Percentiles rank a stretch among this genome's conserved stretches.
These are phyloP conservation scores for Metaphire vulgaris DNA, from an alignment of 1,140 invertebrate species.

Conservation along the genomic window DNA sequence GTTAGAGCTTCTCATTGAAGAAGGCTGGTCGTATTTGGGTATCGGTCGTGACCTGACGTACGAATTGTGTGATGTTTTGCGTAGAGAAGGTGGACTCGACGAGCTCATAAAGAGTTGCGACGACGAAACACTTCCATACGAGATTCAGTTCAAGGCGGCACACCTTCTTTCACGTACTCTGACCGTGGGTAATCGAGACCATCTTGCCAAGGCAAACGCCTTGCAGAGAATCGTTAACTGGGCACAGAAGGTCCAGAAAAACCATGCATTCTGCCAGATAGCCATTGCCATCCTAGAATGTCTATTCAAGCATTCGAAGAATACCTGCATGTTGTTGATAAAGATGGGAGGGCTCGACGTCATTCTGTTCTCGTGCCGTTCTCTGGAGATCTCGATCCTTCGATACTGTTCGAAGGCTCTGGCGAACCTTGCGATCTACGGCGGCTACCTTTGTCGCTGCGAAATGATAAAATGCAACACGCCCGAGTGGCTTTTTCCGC, in stretches of 20 bases:
- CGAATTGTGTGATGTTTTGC: slow-evolving; percentile 74
- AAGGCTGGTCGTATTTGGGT: slow-evolving; percentile 86
- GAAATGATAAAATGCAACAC: slow-evolving; percentile 85
- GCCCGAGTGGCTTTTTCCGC: slow-evolving; percentile 94
- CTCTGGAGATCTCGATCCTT: slow-evolving; percentile 74
- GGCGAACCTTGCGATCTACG: slow-evolving; percentile 92
- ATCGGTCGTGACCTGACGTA: slow-evolving; percentile 69
- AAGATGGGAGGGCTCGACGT: slow-evolving; percentile 59
- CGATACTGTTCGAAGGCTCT: slow-evolving; percentile 90
- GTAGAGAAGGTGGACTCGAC: slow-evolving; percentile 78
- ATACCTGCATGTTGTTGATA: slow-evolving; percentile 66
- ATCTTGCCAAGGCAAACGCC: slow-evolving; percentile 74
- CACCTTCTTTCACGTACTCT: slow-evolving; percentile 75
- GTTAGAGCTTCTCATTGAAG: slow-evolving; percentile 40
- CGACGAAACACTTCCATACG: slow-evolving; percentile 20
- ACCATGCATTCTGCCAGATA: slow-evolving; percentile 73
- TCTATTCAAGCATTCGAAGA: slow-evolving; percentile 88
- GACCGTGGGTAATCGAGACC: slow-evolving; percentile 86
- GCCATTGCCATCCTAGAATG: slow-evolving; percentile 93
- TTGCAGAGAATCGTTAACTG: slow-evolving; percentile 74
- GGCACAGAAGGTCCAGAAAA: slow-evolving; percentile 66
- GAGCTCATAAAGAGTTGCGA: neutral
- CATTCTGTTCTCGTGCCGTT: slow-evolving; percentile 87
- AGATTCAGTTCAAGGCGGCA: slow-evolving; percentile 40
- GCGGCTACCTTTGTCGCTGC: slow-evolving; percentile 92